Base-by-base conservation (phyloP, 2,113 vertebrate genomes). In the Sylvietta virens region DNA sequence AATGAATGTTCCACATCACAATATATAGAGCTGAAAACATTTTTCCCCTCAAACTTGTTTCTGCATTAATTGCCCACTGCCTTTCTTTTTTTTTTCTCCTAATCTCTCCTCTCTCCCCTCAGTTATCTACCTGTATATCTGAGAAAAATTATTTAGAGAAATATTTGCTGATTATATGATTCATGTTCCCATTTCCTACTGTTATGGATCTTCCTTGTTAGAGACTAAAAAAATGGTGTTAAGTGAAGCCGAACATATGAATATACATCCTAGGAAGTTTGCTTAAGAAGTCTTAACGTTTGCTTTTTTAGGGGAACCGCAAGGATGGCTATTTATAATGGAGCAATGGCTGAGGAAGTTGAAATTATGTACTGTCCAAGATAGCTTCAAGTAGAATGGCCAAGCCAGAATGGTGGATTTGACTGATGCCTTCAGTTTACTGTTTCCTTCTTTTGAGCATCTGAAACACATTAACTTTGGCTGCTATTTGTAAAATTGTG, bases 21-120 rank as follows among this genome's bases (percentile, higher is more conserved):
- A 17, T 60, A 39, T 53, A 7, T 71, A 72, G 50, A 64, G 53
- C 31, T 65, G 33, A 76, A 94, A 51, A 27, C 10, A 8, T 18
- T 51, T 51, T 57, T 28, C 4, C 3, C 33, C 33, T 35, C 27
- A 42, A 17, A 56, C 10, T 69, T 76, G 11, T 86, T 81, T 50
- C 45, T 62, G 45, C 7, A 6, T 39, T 62, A 72, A 58, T 70
- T 70, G 18, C 15, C 26, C 81, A 2, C 15, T 70, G 20, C 37
- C 8, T 81, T 44, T 35, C 20, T 17, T 40, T 33, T 24, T 1
- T 22, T 31, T 26, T 45, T 40, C 20, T 27, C 1, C 11, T 13
- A 16, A 8, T 73, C 40, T 3, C 2, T 11, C 7, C 3, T 9
- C 15, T 1, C 2, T 20, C 14, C 8, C 27, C 10, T 17, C 9